A percentile compares a stretch with the other conserved stretches of the same genome.
These are phyloP conservation scores for Linnaemya vulpina DNA, from an alignment of 2,888 invertebrate species.

Conservation along the genomic window DNA sequence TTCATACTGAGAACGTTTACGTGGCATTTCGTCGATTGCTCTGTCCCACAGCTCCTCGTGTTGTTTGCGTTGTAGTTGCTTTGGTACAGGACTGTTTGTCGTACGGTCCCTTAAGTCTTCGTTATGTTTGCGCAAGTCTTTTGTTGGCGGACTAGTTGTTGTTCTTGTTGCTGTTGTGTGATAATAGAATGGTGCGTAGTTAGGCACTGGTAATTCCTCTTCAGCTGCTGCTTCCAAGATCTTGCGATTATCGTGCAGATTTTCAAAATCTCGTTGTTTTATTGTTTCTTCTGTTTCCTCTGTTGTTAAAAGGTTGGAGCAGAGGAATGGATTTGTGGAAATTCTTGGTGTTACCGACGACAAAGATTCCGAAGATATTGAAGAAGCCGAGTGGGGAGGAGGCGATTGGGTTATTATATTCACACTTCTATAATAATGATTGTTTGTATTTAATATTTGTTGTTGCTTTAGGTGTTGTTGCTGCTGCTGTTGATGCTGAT, in stretches of 20 bases:
- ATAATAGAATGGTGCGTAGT: conserved; percentile 78
- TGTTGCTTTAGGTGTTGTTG: conserved; percentile 49
- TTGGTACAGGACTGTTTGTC: conserved; percentile 35
- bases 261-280: conserved; percentile 58
- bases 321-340: conserved; percentile 82
- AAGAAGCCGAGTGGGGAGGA: conserved; percentile 81
- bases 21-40: conserved; percentile 78
- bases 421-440: conserved; percentile 77
- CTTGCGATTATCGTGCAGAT: conserved; percentile 2
- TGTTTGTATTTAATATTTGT: conserved; percentile 66
- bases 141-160: conserved; percentile 46
- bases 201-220: conserved; percentile 75
- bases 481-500: conserved; percentile 39
- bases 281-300: conserved; percentile 48
- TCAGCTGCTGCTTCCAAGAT: conserved; percentile 20
- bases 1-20: conserved; percentile 77
- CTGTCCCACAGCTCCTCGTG: conserved; percentile 58
- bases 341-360: conserved; percentile 82
- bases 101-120: conserved; percentile 46
- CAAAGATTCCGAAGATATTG: conserved; percentile 82
- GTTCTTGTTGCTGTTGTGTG: conserved; percentile 73
- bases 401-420: conserved; percentile 81
- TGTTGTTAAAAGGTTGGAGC: conserved; percentile 73
- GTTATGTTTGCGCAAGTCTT: conserved; percentile 65
- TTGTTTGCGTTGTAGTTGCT: conserved; percentile 62